Evolutionary conservation across 2,888 invertebrate species (phyloP).

Genomic region (Drosophila macrospina): DNA sequence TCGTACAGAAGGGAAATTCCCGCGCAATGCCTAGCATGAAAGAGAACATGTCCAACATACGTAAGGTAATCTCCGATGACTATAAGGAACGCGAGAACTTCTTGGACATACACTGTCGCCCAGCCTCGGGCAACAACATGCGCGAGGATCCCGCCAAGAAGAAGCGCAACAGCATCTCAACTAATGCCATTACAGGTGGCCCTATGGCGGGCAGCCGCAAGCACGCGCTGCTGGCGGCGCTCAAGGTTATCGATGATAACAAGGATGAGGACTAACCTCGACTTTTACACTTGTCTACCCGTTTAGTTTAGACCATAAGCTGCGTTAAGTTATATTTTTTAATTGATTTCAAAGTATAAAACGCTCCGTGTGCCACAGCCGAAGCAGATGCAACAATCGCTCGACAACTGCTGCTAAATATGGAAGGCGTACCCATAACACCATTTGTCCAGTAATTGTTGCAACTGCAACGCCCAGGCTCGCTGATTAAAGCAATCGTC

Average conservation of each 20-base stretch:
- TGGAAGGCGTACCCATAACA: conserved; percentile 43
- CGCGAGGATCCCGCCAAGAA: conserved; percentile 61
- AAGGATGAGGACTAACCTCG: conserved; percentile 74
- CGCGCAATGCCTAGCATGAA: conserved; percentile 61
- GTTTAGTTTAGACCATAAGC: conserved; percentile 50
- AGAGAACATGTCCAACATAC: conserved; percentile 79
- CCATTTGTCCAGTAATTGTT: conserved; percentile 22
- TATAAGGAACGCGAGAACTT: conserved; percentile 83
- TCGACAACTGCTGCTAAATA: conserved; percentile 3
- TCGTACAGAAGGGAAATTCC: conserved; percentile 35
- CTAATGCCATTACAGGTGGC: conserved; percentile 36
- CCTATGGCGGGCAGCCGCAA: conserved; percentile 85
- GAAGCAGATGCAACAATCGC: conserved; percentile 39
- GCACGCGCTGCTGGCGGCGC: conserved; percentile 87
- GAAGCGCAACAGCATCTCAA: conserved; percentile 58
- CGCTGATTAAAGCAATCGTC: not conserved
- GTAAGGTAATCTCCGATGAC: conserved; percentile 83
- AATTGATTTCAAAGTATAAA: conserved; percentile 44
- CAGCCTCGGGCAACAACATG: conserved; percentile 68
- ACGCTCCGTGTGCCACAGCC: conserved; percentile 19
- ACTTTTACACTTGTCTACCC: conserved; percentile 18
- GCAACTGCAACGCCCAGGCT: conserved; percentile 36
- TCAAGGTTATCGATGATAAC: conserved; percentile 87
- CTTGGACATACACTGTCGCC: conserved; percentile 83
- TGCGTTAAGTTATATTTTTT: conserved; percentile 72